These are phyloP conservation scores for Netelia virgata DNA, from an alignment of 2,888 invertebrate species.

Conservation along the genomic window DNA sequence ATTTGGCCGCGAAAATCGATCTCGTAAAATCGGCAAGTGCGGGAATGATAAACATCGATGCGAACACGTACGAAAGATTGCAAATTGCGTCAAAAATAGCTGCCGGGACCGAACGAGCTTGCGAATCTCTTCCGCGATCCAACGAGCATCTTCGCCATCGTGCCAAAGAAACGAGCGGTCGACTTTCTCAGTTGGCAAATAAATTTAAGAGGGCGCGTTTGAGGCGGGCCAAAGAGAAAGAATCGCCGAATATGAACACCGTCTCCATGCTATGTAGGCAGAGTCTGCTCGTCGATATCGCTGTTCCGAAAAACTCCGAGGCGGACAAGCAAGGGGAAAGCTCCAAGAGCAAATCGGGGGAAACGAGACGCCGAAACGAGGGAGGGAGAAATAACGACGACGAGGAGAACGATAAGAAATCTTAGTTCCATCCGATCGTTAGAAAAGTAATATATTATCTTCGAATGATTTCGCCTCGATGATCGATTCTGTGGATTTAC, in stretches of 20 bases:
- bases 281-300: slow-evolving; percentile 89
- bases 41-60: slow-evolving; percentile 91
- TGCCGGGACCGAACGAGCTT: slow-evolving; percentile 79
- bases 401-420: background rate
- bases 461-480: no score
- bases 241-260: slow-evolving; percentile 85
- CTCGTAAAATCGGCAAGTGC: slow-evolving; percentile 91
- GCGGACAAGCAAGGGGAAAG: slow-evolving; percentile 2
- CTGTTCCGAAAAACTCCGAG: slow-evolving; percentile 7
- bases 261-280: slow-evolving; percentile 91
- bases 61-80: slow-evolving; percentile 87
- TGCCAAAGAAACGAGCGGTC: slow-evolving; percentile 66
- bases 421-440: background rate
- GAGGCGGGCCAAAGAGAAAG: slow-evolving; percentile 83
- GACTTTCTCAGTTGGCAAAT: slow-evolving; percentile 85
- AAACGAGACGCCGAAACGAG: background rate
- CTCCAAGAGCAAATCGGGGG: slow-evolving; percentile 9
- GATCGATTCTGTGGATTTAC: background rate
- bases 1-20: slow-evolving; percentile 68
- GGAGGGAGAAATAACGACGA: slow-evolving; percentile 8
- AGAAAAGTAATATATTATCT: background rate
- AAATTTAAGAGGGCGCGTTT: slow-evolving; percentile 87
- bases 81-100: slow-evolving; percentile 40
- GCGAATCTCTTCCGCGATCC: slow-evolving; percentile 86
- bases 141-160: slow-evolving; percentile 70